These are phyloP conservation scores for Chaetophractus vellerosus DNA, from an alignment of 2,797 vertebrate species.

Conservation along the genomic window DNA sequence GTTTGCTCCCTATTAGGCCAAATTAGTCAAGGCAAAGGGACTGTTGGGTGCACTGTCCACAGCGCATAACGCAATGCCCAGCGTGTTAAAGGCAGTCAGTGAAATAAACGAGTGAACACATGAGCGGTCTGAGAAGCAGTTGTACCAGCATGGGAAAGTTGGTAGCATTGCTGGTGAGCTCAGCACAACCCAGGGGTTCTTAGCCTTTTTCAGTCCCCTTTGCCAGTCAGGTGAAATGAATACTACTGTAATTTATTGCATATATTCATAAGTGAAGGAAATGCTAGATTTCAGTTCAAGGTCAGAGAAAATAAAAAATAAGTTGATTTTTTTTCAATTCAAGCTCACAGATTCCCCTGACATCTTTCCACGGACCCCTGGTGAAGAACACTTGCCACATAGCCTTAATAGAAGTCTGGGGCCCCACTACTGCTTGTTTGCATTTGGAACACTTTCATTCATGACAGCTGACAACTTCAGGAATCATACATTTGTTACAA, in stretches of 20 bases:
- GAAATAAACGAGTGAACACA: background rate
- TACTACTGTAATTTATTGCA: too few relatives aligned
- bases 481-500: background rate
- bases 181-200: background rate
- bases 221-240: too few relatives aligned
- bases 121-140: background rate
- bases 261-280: too few relatives aligned
- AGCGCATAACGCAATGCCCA: background rate
- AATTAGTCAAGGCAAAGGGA: background rate
- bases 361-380: too few relatives aligned
- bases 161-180: background rate
- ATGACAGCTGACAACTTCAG: background rate
- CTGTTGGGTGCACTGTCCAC: background rate
- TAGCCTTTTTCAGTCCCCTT: too few relatives aligned
- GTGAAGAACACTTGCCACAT: too few relatives aligned
- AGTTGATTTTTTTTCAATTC: too few relatives aligned
- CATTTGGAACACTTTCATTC: conserved; percentile 51
- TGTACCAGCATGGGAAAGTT: background rate
- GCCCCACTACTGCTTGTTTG: background rate
- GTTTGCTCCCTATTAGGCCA: background rate
- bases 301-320: too few relatives aligned
- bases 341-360: too few relatives aligned
- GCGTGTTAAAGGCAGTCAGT: background rate
- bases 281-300: too few relatives aligned
- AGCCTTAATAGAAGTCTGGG: background rate